Base-by-base conservation (phyloP, 53 echinoderm and acorn worm species). In the Paracentrotus lividus region DNA sequence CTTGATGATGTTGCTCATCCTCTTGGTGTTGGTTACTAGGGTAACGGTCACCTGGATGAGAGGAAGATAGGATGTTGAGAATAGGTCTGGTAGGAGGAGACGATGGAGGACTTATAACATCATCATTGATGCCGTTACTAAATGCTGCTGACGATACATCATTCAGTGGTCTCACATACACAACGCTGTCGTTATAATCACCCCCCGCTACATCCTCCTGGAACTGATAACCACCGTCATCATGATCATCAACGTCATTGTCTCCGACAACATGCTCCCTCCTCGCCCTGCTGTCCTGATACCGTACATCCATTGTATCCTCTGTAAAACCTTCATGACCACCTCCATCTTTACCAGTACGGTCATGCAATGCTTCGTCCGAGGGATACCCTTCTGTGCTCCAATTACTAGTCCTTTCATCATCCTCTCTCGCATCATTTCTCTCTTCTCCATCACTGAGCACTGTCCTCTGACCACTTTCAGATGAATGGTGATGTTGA, bases 101-200 rank as follows among this genome's bases (percentile, higher is more conserved):
- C 23, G 47, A 49, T 45, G 92, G 81, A 24, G 92, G 92, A 20
- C 92, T 92, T 42, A 92, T 78, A 57, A 92, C 81, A 77, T 54
- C 81, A 24, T 42, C 56, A 26, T 21, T 58, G 92, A 92, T 58
- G 42, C 92, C 92, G 42, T 77, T 78, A 24, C 77, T 77, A 81
- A 92, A 92, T 3, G 92, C 92, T 9, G 92, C 95, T 36, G 96
- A 95, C 36, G 95, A 95, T 8, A 98, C 88, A 57, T 98, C 97
- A 76, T 98, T 99, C 36, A 99, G 91, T 45, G 99, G 94, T 69
- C 96, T 99, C 29, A 96, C 96, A 75, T 96, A 88, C 4, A 97
- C 88, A 36, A 96, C 54, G n/a, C 57, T 72, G 29, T 95, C 95
- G 7, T 65, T 78, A 72, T 72, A 12, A 81, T 81, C 81, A 8